These are phyloP conservation scores for Chionis minor DNA, from an alignment of 2,113 vertebrate genomes.

Conservation along the genomic window DNA sequence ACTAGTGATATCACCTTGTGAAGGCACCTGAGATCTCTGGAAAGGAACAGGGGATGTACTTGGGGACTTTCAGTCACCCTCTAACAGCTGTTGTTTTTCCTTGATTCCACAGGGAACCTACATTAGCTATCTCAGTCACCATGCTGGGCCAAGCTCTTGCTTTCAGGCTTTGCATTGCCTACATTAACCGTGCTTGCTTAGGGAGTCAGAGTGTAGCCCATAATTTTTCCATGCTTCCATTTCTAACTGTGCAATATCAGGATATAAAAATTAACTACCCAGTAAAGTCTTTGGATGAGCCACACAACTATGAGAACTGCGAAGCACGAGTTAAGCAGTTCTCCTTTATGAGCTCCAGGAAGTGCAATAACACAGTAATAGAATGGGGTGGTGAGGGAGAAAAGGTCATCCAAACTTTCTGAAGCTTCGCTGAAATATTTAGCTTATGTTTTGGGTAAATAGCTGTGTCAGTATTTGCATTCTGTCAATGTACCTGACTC, in stretches of 20 bases:
- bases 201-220: neutral
- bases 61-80: neutral
- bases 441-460: neutral
- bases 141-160: neutral
- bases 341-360: neutral
- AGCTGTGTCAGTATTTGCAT: neutral
- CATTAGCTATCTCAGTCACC: neutral
- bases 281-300: neutral
- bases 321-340: neutral
- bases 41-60: neutral
- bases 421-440: neutral
- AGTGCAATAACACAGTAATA: neutral
- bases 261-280: neutral
- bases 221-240: neutral
- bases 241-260: neutral
- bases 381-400: neutral
- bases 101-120: neutral
- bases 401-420: constrained; percentile 3
- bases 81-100: neutral
- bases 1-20: neutral
- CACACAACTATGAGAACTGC: neutral
- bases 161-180: neutral
- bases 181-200: neutral
- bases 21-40: neutral
- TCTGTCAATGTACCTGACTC: neutral